Percentiles rank a stretch among this genome's conserved stretches.
These are phyloP conservation scores for Phrynocephalus vlangalii DNA, from an alignment of 2,797 vertebrate species.

Conservation along the genomic window DNA sequence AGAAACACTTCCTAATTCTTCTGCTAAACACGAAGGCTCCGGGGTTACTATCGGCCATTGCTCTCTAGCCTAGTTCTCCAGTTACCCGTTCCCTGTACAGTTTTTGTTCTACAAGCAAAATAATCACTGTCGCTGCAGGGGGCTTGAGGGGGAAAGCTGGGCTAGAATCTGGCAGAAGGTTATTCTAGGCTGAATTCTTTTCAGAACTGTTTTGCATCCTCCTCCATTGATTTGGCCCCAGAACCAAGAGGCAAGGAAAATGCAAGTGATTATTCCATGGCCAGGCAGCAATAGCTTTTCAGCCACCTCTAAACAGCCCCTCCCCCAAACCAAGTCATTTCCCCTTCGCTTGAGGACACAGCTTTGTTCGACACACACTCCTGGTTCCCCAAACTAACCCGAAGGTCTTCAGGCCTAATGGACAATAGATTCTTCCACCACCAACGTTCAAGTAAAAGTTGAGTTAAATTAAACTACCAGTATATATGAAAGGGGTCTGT, in stretches of 20 bases:
- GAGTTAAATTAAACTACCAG: too few species aligned
- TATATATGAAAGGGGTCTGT: too few species aligned
- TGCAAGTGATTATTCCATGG: background rate
- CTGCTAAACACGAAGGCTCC: background rate
- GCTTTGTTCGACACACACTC: too few species aligned
- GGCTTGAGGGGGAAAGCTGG: constrained; percentile 45
- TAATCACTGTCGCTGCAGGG: constrained; percentile 58
- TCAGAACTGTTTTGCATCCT: background rate
- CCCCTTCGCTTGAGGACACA: too few species aligned
- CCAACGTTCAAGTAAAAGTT: too few species aligned
- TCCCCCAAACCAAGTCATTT: too few species aligned
- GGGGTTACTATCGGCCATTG: constrained; percentile 84
- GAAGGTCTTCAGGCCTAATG: too few species aligned
- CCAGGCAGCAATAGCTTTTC: too few species aligned
- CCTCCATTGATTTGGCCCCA: rapidly evolving
- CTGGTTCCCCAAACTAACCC: too few species aligned
- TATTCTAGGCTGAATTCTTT: constrained; percentile 52
- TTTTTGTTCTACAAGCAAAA: constrained; percentile 65
- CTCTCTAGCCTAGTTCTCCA: constrained; percentile 77
- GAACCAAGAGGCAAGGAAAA: constrained; percentile 9
- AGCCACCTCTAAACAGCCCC: too few species aligned
- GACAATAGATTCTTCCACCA: too few species aligned
- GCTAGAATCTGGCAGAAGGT: constrained; percentile 17
- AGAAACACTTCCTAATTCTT: constrained; percentile 1
- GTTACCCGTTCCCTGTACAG: constrained; percentile 72